phyloP scores from a whole-genome alignment of 2,797 vertebrate species.

The Siniperca scherzeri region DNA sequence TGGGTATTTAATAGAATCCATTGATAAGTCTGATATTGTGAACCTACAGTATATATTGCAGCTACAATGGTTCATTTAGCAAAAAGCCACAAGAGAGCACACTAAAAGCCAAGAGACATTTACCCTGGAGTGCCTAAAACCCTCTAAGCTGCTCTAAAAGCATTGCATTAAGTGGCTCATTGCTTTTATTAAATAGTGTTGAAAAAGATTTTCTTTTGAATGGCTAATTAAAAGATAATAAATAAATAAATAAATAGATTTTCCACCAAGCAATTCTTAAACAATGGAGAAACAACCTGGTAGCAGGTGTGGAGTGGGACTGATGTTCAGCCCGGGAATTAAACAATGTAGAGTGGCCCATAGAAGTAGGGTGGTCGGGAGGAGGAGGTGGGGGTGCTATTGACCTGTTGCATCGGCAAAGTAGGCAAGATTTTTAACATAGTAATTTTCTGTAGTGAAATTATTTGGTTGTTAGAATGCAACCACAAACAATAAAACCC shows the following conservation, averaged over 20 bases:
- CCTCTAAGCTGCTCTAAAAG: slow-evolving; percentile 44
- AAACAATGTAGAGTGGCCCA: background rate
- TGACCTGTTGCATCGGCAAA: slow-evolving; percentile 10
- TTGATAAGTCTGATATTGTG: slow-evolving; percentile 5
- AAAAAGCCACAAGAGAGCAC: slow-evolving; percentile 27
- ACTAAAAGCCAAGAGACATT: slow-evolving; percentile 34
- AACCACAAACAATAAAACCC: background rate
- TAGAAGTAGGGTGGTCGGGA: background rate
- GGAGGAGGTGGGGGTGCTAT: no score
- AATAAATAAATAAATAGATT: background rate
- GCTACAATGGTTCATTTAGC: slow-evolving; percentile 16
- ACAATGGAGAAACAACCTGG: slow-evolving; percentile 5
- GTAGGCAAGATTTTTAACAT: background rate
- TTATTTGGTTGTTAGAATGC: background rate
- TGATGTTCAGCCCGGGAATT: background rate
- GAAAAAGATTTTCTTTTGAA: slow-evolving; percentile 8
- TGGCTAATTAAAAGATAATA: slow-evolving; percentile 16
- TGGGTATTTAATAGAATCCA: slow-evolving; percentile 2
- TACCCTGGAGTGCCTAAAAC: slow-evolving; percentile 27
- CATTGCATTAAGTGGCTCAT: slow-evolving; percentile 26
- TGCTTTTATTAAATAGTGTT: slow-evolving; percentile 26
- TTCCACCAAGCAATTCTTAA: background rate
- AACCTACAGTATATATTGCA: slow-evolving; percentile 17
- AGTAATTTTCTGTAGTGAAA: background rate
- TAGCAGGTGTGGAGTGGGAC: slow-evolving; percentile 1